Conservation (phyloP, 2,888 invertebrate genomes). For the Pocota personata region DNA sequence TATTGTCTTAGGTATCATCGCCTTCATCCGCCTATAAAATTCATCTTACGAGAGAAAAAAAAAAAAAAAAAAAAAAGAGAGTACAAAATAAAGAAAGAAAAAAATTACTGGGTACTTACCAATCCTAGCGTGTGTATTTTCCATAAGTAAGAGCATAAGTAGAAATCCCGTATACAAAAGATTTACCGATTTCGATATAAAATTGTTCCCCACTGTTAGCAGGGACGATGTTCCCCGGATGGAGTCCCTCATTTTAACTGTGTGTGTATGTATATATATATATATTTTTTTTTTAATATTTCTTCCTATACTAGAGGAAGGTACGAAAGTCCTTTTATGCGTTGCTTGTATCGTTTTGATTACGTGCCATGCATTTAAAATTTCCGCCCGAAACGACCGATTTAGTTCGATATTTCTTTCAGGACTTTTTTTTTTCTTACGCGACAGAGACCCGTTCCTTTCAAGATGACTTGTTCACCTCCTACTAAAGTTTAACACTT, state of each 20-base stretch:
- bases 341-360: slow-evolving; percentile 64
- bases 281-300: slow-evolving; percentile 10
- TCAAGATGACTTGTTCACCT: slow-evolving; percentile 59
- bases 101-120: slow-evolving; percentile 78
- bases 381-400: slow-evolving; percentile 57
- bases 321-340: slow-evolving; percentile 50
- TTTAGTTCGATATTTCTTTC: slow-evolving; percentile 51
- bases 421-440: background rate
- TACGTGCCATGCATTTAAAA: slow-evolving; percentile 67
- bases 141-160: slow-evolving; percentile 77
- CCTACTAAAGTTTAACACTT: slow-evolving; percentile 52
- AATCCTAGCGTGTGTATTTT: slow-evolving; percentile 80
- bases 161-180: slow-evolving; percentile 75
- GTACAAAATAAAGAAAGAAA: background rate
- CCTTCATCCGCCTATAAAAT: slow-evolving; percentile 41
- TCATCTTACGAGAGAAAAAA: background rate
- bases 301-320: background rate
- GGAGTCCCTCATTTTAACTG: slow-evolving; percentile 52
- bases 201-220: slow-evolving; percentile 64
- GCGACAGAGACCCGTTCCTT: background rate
- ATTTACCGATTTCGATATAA: slow-evolving; percentile 72
- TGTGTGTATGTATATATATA: background rate
- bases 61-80: background rate
- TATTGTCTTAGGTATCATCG: slow-evolving; percentile 60
- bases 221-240: slow-evolving; percentile 37